Evolutionary conservation across 2,113 vertebrate species (phyloP).

Genomic region (Morone saxatilis): DNA sequence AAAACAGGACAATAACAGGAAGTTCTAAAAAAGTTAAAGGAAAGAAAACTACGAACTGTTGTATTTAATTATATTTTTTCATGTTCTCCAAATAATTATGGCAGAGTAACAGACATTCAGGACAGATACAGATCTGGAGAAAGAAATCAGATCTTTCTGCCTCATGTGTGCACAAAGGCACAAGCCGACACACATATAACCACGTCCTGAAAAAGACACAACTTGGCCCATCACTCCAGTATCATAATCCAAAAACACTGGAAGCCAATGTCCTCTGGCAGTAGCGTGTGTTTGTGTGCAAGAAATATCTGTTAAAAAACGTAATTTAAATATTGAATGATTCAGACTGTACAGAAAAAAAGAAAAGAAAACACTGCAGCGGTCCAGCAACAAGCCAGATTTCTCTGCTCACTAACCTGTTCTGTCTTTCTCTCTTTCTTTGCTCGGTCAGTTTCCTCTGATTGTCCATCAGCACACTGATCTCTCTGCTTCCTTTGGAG

Average conservation of each 20-base stretch:
- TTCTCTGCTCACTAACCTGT: neutral
- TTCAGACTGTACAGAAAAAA: neutral
- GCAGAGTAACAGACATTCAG: neutral
- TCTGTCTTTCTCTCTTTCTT: neutral
- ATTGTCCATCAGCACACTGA: constrained; percentile 36
- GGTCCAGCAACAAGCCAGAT: neutral
- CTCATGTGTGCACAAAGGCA: neutral
- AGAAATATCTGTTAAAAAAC: constrained; percentile 12
- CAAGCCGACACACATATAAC: neutral
- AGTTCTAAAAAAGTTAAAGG: neutral
- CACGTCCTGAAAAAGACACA: neutral
- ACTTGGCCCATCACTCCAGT: constrained; percentile 17
- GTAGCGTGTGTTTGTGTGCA: constrained; percentile 14
- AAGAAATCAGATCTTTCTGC: neutral
- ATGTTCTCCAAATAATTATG: constrained; percentile 7
- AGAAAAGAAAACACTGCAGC: neutral
- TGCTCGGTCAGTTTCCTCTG: constrained; percentile 11
- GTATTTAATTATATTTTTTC: constrained; percentile 27
- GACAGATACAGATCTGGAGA: constrained; percentile 11
- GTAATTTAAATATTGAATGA: neutral
- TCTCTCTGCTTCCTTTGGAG: constrained; percentile 28
- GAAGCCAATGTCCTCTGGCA: constrained; percentile 11
- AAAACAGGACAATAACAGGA: constrained; percentile 29
- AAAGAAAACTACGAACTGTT: constrained; percentile 10
- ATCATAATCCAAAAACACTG: neutral